Conservation (phyloP, 1,140 invertebrate species). For the Propsilocerus akamusi region DNA sequence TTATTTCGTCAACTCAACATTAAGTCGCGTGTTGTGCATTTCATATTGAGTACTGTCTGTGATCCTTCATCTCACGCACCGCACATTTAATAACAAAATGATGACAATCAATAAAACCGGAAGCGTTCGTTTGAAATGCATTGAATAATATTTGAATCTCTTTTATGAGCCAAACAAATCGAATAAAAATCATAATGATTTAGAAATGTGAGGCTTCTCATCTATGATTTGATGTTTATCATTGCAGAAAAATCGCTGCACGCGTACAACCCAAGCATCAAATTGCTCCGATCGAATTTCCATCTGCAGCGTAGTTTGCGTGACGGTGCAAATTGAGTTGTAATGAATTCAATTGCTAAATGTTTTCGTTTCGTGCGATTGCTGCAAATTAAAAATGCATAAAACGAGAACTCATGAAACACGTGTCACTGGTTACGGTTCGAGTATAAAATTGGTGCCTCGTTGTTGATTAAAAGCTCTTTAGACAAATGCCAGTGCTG, state of each 20-base stretch:
- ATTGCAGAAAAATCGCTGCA: background rate
- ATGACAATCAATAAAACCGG: background rate
- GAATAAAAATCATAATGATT: background rate
- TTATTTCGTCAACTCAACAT: too few relatives aligned
- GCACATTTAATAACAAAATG: background rate
- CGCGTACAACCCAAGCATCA: background rate
- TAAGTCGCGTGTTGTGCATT: background rate
- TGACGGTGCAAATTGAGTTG: background rate
- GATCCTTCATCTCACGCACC: background rate
- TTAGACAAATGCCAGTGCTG: background rate
- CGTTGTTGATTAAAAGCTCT: background rate
- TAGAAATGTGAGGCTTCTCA: background rate
- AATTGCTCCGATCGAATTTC: background rate
- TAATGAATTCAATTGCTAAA: background rate
- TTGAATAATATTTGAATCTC: background rate
- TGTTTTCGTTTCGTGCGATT: background rate
- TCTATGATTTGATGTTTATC: background rate
- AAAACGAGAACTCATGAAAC: background rate
- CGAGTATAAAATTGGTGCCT: background rate
- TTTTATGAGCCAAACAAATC: background rate
- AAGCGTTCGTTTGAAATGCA: background rate
- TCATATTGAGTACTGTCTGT: background rate
- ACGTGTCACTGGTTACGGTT: background rate
- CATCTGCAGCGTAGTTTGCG: background rate
- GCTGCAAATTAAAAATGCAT: background rate